Base-by-base conservation (phyloP, 2,113 vertebrate species). In the Axis porcinus region DNA sequence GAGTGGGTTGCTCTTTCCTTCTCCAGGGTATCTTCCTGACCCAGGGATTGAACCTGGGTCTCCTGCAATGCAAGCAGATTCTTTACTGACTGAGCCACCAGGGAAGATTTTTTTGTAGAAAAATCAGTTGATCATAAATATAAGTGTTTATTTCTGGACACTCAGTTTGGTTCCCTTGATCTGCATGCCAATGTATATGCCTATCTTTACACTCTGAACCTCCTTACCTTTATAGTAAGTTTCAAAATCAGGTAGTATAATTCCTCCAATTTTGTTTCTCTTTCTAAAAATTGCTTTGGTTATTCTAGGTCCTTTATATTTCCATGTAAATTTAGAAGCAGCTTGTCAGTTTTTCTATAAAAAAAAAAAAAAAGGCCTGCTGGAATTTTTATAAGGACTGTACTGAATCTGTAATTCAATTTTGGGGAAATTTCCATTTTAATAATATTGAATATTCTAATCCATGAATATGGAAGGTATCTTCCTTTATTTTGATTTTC, bases 401-500 rank as follows among this genome's bases (percentile, higher is more conserved):
- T 83, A 36, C 89, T 94, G 83, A 93, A 28, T 97, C 40, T 87
- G 0, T 95, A 95, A 92, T 79, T 96, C 64, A 79, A 15, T 95
- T 86, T 95, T 36, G 55, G 30, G n/a, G 45, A 58, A 93, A 86
- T 70, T 96, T 11, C 27, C 50, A 76, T 94, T 92, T 96, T 97
- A 89, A 84, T 76, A 94, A 76, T 96, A 57, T 57, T 96, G 58
- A 83, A 60, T 96, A 86, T 96, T 96, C 45, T 96, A 97, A 54
- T 86, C 33, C 23, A 81, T 92, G 40, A 97, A 62, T 23, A 78
- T 93, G 57, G 15, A 96, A 27, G 85, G 15, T 47, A 43, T 90
- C 36, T 70, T 92, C 43, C 57, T 88, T 97, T 92, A 81, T 95
- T 92, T 62, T 92, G 16, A 62, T 84, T 30, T 85, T 96, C 36